Base-by-base conservation (phyloP, 2,888 invertebrate genomes). In the Drosophila bunnanda region DNA sequence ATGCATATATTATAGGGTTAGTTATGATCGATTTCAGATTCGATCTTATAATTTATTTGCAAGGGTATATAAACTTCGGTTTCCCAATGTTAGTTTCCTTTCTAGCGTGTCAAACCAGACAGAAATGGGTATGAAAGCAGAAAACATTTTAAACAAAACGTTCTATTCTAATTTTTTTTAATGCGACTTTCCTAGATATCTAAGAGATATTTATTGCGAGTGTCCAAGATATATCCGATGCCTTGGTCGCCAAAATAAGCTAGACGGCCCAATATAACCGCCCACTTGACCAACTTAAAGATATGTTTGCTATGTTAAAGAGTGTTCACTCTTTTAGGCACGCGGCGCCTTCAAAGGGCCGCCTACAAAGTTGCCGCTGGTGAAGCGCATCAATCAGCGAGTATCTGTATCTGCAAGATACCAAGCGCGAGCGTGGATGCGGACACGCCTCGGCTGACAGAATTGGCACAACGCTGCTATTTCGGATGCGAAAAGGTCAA, bases 381-480 rank as follows among this genome's bases (percentile, higher is more conserved):
- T 78, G 84, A 87, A 58, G 82, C 79, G 82, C 75, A 85, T 84
- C 83, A 82, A 84, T 84, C 83, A 84, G 68, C 83, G 78, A 43
- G 48, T 43, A 55, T 57, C 34, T 52, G 71, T 65, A 74, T 77
- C 80, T 62, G 72, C 46, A 53, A 80, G 74, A 68, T 77, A 58
- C 70, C 58, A 66, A 53, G 50, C 54, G 44, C 46, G 46, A 52
- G 50, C 22, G 38, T 60, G 53, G 55, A 62, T 50, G 46, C 58
- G 61, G 48, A 55, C 62, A 69, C 67, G 65, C 36, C 75, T 61
- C 48, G 82, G 53, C 67, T 83, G 83, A 84, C 83, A 85, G 85
- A 84, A 88, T 79, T 84, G 88, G 83, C 88, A 85, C 83, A 88
- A 76, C 67, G 78, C 76, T 53, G 68, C 70, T 88, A 85, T 88